A percentile compares a stretch with the other conserved stretches of the same genome.
Conservation (phyloP, 64 coral and sea anemone genomes). For the Stichodactyla helianthus region DNA sequence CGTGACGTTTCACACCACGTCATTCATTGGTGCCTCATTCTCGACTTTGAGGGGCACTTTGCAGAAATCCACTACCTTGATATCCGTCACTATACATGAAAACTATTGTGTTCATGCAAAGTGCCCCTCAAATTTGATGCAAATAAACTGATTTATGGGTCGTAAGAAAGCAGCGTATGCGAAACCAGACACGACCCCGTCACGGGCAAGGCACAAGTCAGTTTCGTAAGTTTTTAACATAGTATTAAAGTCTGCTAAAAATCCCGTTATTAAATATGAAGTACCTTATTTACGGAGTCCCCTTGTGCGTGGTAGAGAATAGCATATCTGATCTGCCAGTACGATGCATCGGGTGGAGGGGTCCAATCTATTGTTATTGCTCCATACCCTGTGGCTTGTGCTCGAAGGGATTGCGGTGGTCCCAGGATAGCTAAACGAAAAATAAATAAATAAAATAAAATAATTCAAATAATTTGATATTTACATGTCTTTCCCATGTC, state of each 20-base stretch:
- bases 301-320: slow-evolving; percentile 6
- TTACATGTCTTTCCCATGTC: not conserved
- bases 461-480: not conserved
- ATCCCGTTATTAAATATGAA: not conserved
- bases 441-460: not conserved
- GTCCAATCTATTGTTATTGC: slow-evolving; percentile 7
- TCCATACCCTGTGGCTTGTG: slow-evolving; percentile 8
- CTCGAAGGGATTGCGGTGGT: not conserved
- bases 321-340: not conserved
- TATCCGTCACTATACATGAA: no score
- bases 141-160: no score
- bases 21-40: not conserved
- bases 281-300: not conserved
- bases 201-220: no score
- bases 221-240: no score
- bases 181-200: no score
- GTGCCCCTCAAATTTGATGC: no score
- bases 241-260: not conserved
- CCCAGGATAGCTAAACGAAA: not conserved
- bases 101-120: no score
- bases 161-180: no score
- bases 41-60: no score
- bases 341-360: not conserved
- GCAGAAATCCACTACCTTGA: no score
- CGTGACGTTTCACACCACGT: no score